Evolutionary conservation across 1,140 invertebrate species (phyloP), one percentile per base, ranked within the genome.

Genomic region (Trichogramma pretiosum): DNA sequence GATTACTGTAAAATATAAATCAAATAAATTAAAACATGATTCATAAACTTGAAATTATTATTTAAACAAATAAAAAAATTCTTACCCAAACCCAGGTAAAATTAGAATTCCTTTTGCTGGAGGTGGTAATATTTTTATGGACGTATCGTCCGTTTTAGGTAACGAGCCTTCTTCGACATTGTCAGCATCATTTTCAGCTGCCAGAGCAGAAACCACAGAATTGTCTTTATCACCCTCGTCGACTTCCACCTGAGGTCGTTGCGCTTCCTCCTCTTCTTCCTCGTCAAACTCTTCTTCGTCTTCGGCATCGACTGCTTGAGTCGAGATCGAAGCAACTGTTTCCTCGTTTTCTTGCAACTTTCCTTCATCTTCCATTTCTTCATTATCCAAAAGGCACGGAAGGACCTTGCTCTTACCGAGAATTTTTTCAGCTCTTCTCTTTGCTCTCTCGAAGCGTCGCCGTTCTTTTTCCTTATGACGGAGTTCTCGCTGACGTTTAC

Each of bases 21-120:
- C 38, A 13, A 30, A 50, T 10, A 43, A 36, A 32, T 18, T 38
- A 18, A 3, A 7, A 11, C 24, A 50, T 49, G 16, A 39, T 21
- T 14, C 19, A 5, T 43, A 17, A 36, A 53, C 21, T 21, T 18
- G 46, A 19, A 39, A 50, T 11, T 16, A 38, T 42, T 51, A 17
- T 46, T 35, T 18, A 2, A 18, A 52, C 35, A 30, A 40, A 38
- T 30, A 35, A 43, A 26, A 34, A 16, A 58, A 16, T 48, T 55
- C 26, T 56, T 60, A 70, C 72, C 73, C 67, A 58, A 73, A 72
- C 30, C 74, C 68, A 35, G 71, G 59, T 17, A 68, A 64, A 23
- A 76, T 64, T 13, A 77, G 60, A 39, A 77, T 77, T 18, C 75
- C 74, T 52, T 72, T 74, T 5, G 67, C 62, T 14, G 73, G 69